These are phyloP conservation scores for Aphrocallistes beatrix DNA, from an alignment of 37 sponge, comb jelly and placozoan genomes.

Conservation along the genomic window DNA sequence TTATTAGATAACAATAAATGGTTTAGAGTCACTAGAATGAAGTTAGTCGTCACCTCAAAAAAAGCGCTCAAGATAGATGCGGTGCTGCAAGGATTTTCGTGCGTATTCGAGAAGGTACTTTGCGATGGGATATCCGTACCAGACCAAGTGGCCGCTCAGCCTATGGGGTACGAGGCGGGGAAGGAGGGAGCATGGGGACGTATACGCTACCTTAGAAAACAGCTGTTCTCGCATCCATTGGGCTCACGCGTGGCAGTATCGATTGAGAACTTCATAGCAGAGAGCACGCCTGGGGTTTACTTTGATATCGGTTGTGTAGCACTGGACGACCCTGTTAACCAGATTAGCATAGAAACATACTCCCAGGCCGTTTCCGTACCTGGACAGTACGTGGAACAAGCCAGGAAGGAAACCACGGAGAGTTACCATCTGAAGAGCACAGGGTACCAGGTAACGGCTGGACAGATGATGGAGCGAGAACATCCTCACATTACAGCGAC, in stretches of 20 bases:
- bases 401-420: background rate
- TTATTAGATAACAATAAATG: too few relatives aligned
- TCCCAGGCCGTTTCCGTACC: background rate
- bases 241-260: background rate
- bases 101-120: background rate
- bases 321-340: background rate
- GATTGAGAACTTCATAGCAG: constrained; percentile 15
- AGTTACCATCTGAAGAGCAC: background rate
- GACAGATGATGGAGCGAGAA: background rate
- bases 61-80: background rate
- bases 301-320: background rate
- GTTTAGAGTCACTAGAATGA: too few relatives aligned
- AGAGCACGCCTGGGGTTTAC: background rate
- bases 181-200: constrained; percentile 9
- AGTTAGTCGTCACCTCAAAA: background rate
- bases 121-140: background rate
- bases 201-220: background rate
- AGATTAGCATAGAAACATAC: background rate
- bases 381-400: background rate
- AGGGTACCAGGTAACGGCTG: background rate
- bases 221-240: background rate
- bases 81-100: background rate
- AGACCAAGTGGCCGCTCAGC: background rate
- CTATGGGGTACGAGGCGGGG: background rate
- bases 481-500: background rate